Conservation (phyloP, 92 coral and sea anemone species). For the Epizoanthus illoricatus region DNA sequence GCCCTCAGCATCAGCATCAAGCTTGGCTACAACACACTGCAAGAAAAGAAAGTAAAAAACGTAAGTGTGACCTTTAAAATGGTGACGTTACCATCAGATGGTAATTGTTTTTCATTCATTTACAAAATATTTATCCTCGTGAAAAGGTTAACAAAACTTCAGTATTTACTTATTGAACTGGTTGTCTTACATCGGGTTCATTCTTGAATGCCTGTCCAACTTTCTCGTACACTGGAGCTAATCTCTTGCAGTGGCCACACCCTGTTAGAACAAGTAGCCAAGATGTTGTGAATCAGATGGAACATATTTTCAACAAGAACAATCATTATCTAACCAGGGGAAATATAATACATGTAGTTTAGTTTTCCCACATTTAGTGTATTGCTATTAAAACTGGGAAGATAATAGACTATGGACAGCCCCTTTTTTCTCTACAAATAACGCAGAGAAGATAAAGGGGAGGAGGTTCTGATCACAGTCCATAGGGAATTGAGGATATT, state of each 20-base stretch:
- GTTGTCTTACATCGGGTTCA: conserved; percentile 75
- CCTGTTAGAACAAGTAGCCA: conserved; percentile 44
- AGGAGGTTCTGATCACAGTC: too few relatives aligned
- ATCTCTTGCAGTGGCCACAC: conserved; percentile 95
- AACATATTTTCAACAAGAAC: background rate
- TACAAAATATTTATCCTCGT: background rate
- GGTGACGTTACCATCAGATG: background rate
- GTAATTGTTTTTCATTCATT: too few relatives aligned
- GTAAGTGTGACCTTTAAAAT: background rate
- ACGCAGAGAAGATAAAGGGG: too few relatives aligned
- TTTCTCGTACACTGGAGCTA: conserved; percentile 86
- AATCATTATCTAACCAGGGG: background rate
- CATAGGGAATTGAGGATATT: too few relatives aligned
- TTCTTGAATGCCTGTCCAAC: conserved; percentile 85
- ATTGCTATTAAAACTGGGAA: too few relatives aligned
- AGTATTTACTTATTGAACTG: background rate
- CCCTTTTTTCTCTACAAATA: too few relatives aligned
- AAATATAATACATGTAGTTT: too few relatives aligned
- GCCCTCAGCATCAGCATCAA: conserved; percentile 83
- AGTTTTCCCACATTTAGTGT: too few relatives aligned
- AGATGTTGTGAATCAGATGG: background rate
- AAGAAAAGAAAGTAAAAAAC: background rate
- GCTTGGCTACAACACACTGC: conserved; percentile 95
- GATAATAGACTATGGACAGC: too few relatives aligned
- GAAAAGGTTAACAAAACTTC: background rate